These are phyloP conservation scores for Lithodes maja DNA, from an alignment of 2,888 invertebrate genomes.

Conservation along the genomic window DNA sequence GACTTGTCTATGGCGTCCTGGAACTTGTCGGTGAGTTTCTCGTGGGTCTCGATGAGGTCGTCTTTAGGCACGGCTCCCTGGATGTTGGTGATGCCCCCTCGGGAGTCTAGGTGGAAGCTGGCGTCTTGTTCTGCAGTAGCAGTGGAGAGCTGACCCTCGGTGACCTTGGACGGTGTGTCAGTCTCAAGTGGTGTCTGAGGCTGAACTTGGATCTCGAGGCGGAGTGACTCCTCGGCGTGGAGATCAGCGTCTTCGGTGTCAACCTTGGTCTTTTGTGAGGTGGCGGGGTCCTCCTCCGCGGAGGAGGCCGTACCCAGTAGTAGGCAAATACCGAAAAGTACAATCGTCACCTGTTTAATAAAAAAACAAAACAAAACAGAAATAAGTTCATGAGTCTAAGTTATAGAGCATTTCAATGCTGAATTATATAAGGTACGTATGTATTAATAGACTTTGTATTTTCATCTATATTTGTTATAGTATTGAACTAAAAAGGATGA, in stretches of 20 bases:
- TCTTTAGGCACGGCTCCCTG: constrained; percentile 34
- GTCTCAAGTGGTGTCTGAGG: neutral
- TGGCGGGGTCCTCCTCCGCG: neutral
- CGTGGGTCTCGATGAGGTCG: neutral
- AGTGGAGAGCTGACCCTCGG: constrained; percentile 20
- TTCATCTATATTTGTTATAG: neutral
- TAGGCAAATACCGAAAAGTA: neutral
- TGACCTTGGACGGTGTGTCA: neutral
- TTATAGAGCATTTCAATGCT: too few relatives aligned
- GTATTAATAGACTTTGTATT: neutral
- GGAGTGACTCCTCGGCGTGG: neutral
- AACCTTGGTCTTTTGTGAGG: neutral
- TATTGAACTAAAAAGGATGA: neutral
- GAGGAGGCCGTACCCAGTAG: neutral
- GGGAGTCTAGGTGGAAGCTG: constrained; percentile 40
- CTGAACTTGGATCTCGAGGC: neutral
- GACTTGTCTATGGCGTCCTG: constrained; percentile 10
- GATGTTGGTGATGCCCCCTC: constrained; percentile 18
- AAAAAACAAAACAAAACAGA: neutral
- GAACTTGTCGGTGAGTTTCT: constrained; percentile 1
- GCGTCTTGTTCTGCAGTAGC: neutral
- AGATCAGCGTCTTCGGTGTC: neutral
- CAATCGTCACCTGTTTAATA: neutral
- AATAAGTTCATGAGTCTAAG: too few relatives aligned
- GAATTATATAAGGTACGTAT: neutral